These are phyloP conservation scores for Engystomops pustulosus DNA, from an alignment of 2,113 vertebrate species.

Conservation along the genomic window DNA sequence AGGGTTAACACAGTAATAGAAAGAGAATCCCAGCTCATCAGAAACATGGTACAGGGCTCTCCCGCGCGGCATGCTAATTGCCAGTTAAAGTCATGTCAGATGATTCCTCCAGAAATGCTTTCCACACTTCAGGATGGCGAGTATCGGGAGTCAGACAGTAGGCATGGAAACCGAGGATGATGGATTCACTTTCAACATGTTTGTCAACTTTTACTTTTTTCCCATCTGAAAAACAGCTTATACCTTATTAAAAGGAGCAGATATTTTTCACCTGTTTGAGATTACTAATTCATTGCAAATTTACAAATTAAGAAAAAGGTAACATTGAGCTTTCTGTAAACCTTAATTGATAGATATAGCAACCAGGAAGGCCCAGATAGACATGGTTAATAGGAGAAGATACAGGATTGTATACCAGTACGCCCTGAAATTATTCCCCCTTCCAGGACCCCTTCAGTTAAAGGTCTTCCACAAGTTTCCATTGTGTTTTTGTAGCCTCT, in stretches of 20 bases:
- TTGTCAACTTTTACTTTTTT: slow-evolving; percentile 20
- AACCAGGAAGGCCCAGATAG: too few relatives aligned
- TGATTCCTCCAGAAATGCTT: slow-evolving; percentile 31
- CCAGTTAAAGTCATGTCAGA: slow-evolving; percentile 50
- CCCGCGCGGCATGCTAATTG: slow-evolving; percentile 47
- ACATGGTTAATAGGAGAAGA: too few relatives aligned
- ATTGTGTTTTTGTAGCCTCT: background rate
- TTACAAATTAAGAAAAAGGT: background rate
- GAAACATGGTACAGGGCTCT: slow-evolving; percentile 5
- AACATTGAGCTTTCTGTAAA: background rate
- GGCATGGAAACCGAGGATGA: slow-evolving; percentile 46
- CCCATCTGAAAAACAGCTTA: background rate
- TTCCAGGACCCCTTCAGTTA: background rate
- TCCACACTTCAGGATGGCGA: slow-evolving; percentile 19
- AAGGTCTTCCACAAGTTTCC: too few relatives aligned
- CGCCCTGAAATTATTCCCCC: background rate
- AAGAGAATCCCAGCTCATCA: slow-evolving; percentile 11
- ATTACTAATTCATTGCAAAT: background rate
- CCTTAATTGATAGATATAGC: too few relatives aligned
- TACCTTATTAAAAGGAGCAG: too few relatives aligned
- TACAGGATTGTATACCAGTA: too few relatives aligned
- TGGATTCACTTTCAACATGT: slow-evolving; percentile 24
- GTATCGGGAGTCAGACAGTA: slow-evolving; percentile 26
- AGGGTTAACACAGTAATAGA: slow-evolving; percentile 31
- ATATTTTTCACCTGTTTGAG: background rate